These are phyloP conservation scores for Atherix ibis DNA, from an alignment of 2,888 invertebrate species.

Conservation along the genomic window DNA sequence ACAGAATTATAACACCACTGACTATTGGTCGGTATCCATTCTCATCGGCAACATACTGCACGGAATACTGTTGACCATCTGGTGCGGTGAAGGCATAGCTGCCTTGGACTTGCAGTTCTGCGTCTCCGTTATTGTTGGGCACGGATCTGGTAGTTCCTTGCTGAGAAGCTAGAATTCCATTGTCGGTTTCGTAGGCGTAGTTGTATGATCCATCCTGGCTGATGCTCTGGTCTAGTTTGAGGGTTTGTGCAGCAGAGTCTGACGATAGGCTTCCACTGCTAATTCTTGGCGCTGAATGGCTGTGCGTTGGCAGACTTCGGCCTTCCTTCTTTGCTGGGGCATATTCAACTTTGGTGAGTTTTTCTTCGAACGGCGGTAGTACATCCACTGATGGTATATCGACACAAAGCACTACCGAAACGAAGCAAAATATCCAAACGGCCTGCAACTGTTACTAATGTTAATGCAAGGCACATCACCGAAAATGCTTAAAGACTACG, in stretches of 20 bases:
- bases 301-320: no score
- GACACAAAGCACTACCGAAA: no score
- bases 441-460: no score
- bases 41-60: constrained; percentile 49
- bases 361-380: no score
- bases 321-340: no score
- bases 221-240: constrained; percentile 31
- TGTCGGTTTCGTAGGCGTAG: constrained; percentile 40
- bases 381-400: neutral
- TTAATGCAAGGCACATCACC: no score
- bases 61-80: constrained; percentile 42
- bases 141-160: constrained; percentile 39
- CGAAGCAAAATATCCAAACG: no score
- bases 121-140: constrained; percentile 32
- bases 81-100: constrained; percentile 40
- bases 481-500: no score
- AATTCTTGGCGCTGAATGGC: no score
- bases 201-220: constrained; percentile 36
- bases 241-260: constrained; percentile 21
- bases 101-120: constrained; percentile 34
- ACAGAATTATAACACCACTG: constrained; percentile 24
- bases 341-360: no score
- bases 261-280: constrained; percentile 2
- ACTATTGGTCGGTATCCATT: constrained; percentile 46
- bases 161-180: constrained; percentile 44